These are phyloP conservation scores for Pseudoips prasinana DNA, from an alignment of 2,888 invertebrate genomes.

Conservation along the genomic window DNA sequence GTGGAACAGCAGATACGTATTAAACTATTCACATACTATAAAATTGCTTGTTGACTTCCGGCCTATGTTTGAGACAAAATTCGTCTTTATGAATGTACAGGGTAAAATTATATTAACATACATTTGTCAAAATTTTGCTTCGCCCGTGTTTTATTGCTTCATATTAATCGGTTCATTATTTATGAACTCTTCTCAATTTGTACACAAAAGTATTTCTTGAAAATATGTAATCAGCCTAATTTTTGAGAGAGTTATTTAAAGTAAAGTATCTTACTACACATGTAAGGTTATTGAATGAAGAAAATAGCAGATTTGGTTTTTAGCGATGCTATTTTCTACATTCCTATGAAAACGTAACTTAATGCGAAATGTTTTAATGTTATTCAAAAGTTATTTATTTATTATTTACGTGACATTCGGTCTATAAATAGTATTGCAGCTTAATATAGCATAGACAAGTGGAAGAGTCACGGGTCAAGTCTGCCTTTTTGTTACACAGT, in stretches of 20 bases:
- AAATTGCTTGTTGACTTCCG: too few species aligned
- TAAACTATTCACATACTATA: too few species aligned
- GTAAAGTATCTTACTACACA: slow-evolving; percentile 21
- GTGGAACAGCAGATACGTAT: too few species aligned
- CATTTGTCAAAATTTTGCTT: slow-evolving; percentile 29
- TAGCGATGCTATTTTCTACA: slow-evolving; percentile 20
- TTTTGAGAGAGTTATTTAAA: slow-evolving; percentile 31
- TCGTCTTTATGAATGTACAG: slow-evolving; percentile 60
- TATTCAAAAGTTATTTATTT: too few species aligned
- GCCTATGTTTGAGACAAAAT: too few species aligned
- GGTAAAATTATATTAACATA: slow-evolving; percentile 56
- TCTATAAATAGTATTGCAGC: too few species aligned
- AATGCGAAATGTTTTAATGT: slow-evolving; percentile 20
- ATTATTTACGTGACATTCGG: too few species aligned
- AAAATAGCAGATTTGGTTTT: slow-evolving; percentile 20
- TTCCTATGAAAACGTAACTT: slow-evolving; percentile 10
- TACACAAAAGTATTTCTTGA: too few species aligned
- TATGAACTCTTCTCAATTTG: slow-evolving; percentile 18
- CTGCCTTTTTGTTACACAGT: too few species aligned
- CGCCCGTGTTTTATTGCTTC: slow-evolving; percentile 34
- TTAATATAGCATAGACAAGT: too few species aligned
- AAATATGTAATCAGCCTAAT: slow-evolving; percentile 27
- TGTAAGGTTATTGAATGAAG: slow-evolving; percentile 17
- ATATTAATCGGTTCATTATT: slow-evolving; percentile 22
- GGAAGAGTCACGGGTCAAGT: too few species aligned